Percentiles rank a stretch among this genome's conserved stretches.
phyloP scores from a whole-genome alignment of 2,888 invertebrate species.

The Junonia oenone region DNA sequence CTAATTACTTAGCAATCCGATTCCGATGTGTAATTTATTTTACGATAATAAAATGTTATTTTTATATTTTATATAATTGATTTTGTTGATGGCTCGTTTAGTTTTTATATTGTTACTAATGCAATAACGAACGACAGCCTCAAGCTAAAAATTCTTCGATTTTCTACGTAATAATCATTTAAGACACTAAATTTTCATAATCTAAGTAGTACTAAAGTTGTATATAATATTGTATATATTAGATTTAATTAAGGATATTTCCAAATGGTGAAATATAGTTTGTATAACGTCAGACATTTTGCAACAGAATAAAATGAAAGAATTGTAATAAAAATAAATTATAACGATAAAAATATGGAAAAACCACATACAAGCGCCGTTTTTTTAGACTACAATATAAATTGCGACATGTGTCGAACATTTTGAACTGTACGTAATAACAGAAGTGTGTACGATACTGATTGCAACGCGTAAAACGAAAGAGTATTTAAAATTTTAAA shows the following conservation, averaged over 20 bases:
- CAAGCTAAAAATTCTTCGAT: slow-evolving; percentile 16
- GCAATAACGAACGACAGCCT: not conserved
- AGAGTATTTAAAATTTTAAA: too few relatives aligned
- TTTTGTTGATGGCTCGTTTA: not conserved
- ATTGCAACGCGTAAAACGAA: too few relatives aligned
- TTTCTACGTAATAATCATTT: slow-evolving; percentile 17
- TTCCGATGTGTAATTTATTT: not conserved
- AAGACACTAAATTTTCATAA: slow-evolving; percentile 24
- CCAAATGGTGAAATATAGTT: slow-evolving; percentile 52
- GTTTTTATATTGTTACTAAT: not conserved
- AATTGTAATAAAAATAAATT: not conserved
- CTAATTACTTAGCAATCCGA: not conserved
- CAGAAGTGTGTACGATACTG: too few relatives aligned
- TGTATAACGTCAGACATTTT: slow-evolving; percentile 30
- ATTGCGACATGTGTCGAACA: too few relatives aligned
- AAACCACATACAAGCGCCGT: too few relatives aligned
- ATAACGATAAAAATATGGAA: too few relatives aligned
- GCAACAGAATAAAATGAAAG: slow-evolving; percentile 1
- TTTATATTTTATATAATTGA: not conserved
- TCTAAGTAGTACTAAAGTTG: slow-evolving; percentile 25
- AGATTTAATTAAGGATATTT: slow-evolving; percentile 45
- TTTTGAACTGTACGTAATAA: too few relatives aligned
- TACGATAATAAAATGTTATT: not conserved
- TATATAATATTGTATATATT: slow-evolving; percentile 51
- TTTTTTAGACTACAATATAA: too few relatives aligned